Evolutionary conservation across 2,113 vertebrate genomes (phyloP), one percentile per base, ranked within the genome.

Genomic region (Bettongia penicillata): DNA sequence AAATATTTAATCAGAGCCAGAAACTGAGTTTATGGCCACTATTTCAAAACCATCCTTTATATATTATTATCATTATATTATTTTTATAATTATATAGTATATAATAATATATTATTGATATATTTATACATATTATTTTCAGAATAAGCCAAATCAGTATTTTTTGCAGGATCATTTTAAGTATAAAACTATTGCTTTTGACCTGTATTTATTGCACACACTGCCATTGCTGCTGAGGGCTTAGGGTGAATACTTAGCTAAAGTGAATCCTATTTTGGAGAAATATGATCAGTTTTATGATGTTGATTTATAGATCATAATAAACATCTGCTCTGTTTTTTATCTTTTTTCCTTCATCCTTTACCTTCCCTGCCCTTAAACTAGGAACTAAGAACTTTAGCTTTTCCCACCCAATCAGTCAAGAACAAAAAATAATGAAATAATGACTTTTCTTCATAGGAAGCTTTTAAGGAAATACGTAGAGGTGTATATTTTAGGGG

Each of bases 321-420:
- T 43, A n/a, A 77, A 43, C 16, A 77, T 77, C 37, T 77, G 4
- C 6, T 68, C 31, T n/a, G 68, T 37, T 68, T 37, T 68, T 14
- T 68, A 77, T 77, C 37, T n/a, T 14, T n/a, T 4, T 77, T 43
- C n/a, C 61, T 68, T 68, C 16, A 37, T 31, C 31, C 31, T 68
- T n/a, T 1, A 43, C 68, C 68, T 43, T 77, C 37, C 37, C 37
- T n/a, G 6, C n/a, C 1, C 37, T 77, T 77, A 77, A 77, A 43
- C 31, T 51, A 91, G 91, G 91, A 61, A 92, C 94, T n/a, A 93
- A 8, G 93, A 93, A 91, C 93, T 55, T 96, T 47, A 89, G 14
- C 91, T 89, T 89, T 6, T 22, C 52, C 61, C 2, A 8, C 43
- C n/a, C 16, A 7, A 31, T 91, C 31, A 22, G 90, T 90, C 6